Conservation (phyloP, 2,888 invertebrate species). For the Caenorhabditis sp. region DNA sequence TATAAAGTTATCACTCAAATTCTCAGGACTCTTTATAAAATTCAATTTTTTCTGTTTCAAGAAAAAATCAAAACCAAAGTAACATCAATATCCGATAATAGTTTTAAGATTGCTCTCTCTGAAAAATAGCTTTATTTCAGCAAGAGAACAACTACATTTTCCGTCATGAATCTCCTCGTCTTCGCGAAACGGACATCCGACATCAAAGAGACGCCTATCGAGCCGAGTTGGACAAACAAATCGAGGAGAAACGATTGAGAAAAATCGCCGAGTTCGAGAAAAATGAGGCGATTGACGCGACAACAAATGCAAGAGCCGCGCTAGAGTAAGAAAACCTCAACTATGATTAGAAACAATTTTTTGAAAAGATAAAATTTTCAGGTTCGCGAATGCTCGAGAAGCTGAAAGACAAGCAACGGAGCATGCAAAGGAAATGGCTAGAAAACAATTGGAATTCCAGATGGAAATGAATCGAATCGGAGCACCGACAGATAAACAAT, state of each 20-base stretch:
- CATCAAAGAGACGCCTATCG: constrained; percentile 40
- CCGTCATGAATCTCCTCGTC: constrained; percentile 40
- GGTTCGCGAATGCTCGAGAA: constrained; percentile 46
- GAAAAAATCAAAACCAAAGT: too few relatives aligned
- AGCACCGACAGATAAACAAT: constrained; percentile 38
- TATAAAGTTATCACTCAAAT: too few relatives aligned
- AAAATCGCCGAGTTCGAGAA: constrained; percentile 41
- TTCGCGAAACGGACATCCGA: constrained; percentile 18
- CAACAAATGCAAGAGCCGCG: constrained; percentile 51
- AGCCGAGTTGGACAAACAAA: constrained; percentile 44
- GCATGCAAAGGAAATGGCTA: constrained; percentile 43
- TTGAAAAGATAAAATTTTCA: constrained; percentile 4
- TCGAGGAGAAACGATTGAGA: constrained; percentile 44
- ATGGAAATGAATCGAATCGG: constrained; percentile 47
- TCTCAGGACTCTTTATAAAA: too few relatives aligned
- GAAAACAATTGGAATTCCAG: constrained; percentile 50
- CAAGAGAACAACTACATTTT: constrained; percentile 51
- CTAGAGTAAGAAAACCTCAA: too few relatives aligned
- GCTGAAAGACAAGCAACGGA: constrained; percentile 27
- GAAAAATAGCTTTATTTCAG: constrained; percentile 14
- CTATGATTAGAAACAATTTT: too few relatives aligned
- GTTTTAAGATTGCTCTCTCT: too few relatives aligned
- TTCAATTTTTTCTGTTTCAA: too few relatives aligned
- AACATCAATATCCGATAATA: too few relatives aligned
- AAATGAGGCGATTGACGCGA: constrained; percentile 48